Percentiles rank a stretch among this genome's conserved stretches.
These are phyloP conservation scores for Eumacrocentrus americanus DNA, from an alignment of 2,888 invertebrate genomes.

Conservation along the genomic window DNA sequence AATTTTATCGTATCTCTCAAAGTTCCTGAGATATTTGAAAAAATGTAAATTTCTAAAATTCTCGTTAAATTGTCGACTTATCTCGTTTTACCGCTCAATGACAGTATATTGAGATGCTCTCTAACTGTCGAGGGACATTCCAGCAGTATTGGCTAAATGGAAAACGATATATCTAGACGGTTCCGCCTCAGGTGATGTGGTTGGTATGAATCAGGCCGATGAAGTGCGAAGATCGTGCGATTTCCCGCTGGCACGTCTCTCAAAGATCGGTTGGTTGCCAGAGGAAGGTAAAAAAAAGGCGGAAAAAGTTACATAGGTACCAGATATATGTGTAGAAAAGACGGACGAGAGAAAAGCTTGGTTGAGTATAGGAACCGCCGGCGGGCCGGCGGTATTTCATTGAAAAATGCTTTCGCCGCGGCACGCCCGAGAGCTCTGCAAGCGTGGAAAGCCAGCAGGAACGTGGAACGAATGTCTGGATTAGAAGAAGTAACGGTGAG, in stretches of 20 bases:
- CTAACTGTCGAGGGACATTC: no score
- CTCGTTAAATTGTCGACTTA: no score
- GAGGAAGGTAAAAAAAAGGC: not conserved
- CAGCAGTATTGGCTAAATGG: not conserved
- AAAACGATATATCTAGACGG: not conserved
- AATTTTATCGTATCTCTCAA: no score
- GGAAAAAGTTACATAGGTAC: not conserved
- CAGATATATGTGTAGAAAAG: not conserved
- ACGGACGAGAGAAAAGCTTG: slow-evolving; percentile 5
- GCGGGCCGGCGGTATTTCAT: slow-evolving; percentile 39
- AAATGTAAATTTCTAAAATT: no score
- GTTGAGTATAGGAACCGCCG: slow-evolving; percentile 10
- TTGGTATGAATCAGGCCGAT: slow-evolving; percentile 39
- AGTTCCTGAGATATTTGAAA: no score
- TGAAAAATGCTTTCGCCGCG: slow-evolving; percentile 41
- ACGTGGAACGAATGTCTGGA: slow-evolving; percentile 48
- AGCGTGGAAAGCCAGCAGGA: slow-evolving; percentile 24
- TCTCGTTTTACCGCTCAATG: no score
- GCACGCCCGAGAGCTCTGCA: slow-evolving; percentile 15
- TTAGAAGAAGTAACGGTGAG: slow-evolving; percentile 45
- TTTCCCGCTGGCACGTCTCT: slow-evolving; percentile 34
- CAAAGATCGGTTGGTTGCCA: slow-evolving; percentile 17
- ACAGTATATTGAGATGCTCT: no score
- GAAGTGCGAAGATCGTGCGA: slow-evolving; percentile 41
- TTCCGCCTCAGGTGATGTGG: not conserved